Evolutionary conservation across 2,888 invertebrate species (phyloP).

Genomic region (Drosophila pegasa): DNA sequence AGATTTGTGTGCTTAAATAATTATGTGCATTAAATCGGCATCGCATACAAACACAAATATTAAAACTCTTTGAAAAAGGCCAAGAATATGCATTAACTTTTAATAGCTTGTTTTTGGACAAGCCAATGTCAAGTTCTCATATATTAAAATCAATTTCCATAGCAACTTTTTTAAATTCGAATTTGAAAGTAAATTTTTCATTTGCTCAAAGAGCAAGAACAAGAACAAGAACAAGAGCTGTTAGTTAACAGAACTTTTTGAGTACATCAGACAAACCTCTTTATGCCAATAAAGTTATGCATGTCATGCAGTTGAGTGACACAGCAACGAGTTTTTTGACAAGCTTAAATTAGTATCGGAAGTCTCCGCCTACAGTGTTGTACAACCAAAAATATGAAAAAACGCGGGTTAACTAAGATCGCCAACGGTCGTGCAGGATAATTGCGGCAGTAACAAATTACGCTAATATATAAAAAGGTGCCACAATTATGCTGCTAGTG

Average conservation of each 20-base stretch:
- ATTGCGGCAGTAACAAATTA: neutral
- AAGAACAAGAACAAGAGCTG: too few relatives aligned
- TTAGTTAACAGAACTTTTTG: neutral
- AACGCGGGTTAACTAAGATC: neutral
- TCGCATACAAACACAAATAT: neutral
- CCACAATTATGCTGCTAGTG: too few relatives aligned
- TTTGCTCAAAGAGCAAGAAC: neutral
- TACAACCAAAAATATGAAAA: neutral
- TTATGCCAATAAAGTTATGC: neutral
- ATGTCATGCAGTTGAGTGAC: neutral
- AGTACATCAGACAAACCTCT: neutral
- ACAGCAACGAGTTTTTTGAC: slow-evolving; percentile 1
- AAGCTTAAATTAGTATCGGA: neutral
- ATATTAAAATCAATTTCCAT: neutral
- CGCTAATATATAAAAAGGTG: too few relatives aligned
- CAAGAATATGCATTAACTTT: too few relatives aligned
- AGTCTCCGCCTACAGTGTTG: neutral
- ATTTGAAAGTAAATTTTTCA: neutral
- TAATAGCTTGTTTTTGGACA: too few relatives aligned
- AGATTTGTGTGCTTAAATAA: neutral
- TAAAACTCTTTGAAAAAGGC: too few relatives aligned
- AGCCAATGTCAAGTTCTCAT: too few relatives aligned
- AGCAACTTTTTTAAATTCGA: neutral
- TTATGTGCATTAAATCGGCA: neutral
- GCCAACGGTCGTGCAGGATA: neutral